Evolutionary conservation across 2,113 vertebrate genomes (phyloP).

Genomic region (Hymenochirus boettgeri): DNA sequence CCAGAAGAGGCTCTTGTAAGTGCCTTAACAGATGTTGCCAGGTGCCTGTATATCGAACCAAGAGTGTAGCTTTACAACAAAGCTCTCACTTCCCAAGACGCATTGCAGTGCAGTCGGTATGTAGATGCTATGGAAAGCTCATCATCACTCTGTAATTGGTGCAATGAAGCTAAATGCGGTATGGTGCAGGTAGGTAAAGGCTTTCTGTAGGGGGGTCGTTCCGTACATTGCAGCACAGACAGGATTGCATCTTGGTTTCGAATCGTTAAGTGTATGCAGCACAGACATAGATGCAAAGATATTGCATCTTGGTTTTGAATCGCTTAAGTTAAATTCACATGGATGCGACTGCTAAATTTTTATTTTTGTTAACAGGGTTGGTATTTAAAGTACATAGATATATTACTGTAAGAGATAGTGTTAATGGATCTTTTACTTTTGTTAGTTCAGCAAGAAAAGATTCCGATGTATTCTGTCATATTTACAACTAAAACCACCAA

Average conservation of each 20-base stretch:
- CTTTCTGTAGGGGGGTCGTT: background rate
- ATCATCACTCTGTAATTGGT: slow-evolving; percentile 55
- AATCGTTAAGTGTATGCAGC: background rate
- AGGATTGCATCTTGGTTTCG: background rate
- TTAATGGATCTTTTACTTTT: no score
- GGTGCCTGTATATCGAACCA: slow-evolving; percentile 50
- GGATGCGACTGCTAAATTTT: no score
- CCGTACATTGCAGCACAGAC: background rate
- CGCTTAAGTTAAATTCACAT: background rate
- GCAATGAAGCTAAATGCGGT: slow-evolving; percentile 56
- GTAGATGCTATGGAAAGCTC: slow-evolving; percentile 67
- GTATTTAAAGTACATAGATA: no score
- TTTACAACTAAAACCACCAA: no score
- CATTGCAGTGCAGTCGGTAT: slow-evolving; percentile 51
- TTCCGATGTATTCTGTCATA: no score
- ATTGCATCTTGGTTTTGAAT: background rate
- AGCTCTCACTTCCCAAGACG: slow-evolving; percentile 46
- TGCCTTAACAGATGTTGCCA: slow-evolving; percentile 61
- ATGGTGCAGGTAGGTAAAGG: slow-evolving; percentile 64
- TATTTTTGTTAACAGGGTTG: no score
- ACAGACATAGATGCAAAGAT: no score
- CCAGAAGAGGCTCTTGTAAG: slow-evolving; percentile 66
- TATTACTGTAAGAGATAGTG: no score
- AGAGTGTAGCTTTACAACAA: slow-evolving; percentile 48
- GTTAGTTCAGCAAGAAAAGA: no score